Conservation (phyloP, 2,113 vertebrate species). For the Mohoua ochrocephala region DNA sequence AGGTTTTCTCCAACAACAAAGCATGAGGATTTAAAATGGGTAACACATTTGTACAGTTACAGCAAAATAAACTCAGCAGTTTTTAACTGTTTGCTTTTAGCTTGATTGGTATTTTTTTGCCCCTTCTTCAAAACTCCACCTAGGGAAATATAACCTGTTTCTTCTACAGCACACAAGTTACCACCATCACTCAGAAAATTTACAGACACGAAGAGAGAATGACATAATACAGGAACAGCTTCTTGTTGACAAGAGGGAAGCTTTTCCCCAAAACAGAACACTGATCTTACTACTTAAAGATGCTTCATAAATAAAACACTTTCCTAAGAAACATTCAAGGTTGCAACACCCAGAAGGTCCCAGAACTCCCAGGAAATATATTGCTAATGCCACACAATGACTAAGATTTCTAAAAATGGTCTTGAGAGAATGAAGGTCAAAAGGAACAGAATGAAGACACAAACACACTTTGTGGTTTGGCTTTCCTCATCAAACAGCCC, state of each 20-base stretch:
- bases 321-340: background rate
- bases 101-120: background rate
- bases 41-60: background rate
- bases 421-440: background rate
- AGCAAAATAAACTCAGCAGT: background rate
- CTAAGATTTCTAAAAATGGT: slow-evolving; percentile 30
- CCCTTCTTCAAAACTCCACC: background rate
- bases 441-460: background rate
- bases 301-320: background rate
- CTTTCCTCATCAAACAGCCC: background rate
- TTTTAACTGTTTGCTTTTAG: background rate
- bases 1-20: background rate
- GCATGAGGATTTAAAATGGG: background rate
- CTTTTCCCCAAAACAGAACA: background rate
- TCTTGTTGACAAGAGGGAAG: background rate
- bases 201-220: background rate
- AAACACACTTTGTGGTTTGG: background rate
- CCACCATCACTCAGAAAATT: background rate
- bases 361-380: background rate
- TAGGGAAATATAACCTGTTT: background rate
- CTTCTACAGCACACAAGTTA: background rate
- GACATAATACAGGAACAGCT: background rate
- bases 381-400: background rate
- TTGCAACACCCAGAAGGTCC: background rate
- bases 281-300: background rate